Evolutionary conservation across 2,113 vertebrate species (phyloP), one percentile per base, ranked within the genome.

Genomic region (Osmerus eperlanus): DNA sequence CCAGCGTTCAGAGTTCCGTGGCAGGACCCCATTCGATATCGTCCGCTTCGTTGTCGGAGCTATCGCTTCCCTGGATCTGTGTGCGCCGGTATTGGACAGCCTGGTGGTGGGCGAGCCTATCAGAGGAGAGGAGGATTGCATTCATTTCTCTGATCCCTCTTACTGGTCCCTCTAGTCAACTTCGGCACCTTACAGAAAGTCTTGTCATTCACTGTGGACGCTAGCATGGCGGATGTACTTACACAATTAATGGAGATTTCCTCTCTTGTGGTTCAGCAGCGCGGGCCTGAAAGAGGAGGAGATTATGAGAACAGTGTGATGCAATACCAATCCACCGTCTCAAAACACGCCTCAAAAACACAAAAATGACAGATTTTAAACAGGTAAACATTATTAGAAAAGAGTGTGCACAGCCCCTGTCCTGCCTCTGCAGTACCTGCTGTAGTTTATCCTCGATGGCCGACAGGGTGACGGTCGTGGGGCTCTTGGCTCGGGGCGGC

Each of bases 21-120:
- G 96, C 97, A 0, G 95, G 96, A 3, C 96, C 97, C 96, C 97
- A 98, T 75, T 94, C 94, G 0, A 94, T 90, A 78, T 92, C 92
- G 0, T 92, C 91, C 0, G 16, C 6, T 9, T 90, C 88, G 0
- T 90, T 82, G 0, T 95, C 95, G 0, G 96, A 98, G 67, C 95
- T 96, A 21, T 89, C 86, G 58, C 90, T 93, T 6, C 93, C 93
- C 74, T 87, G 88, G 81, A 96, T 95, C 52, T 86, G 91, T 0
- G 91, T 94, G 73, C 97, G 95, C 81, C 96, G 94, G 72, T 74
- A 93, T 78, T 88, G 92, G 65, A 97, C 86, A 0, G 95, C 95
- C 1, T 95, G 88, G 0, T 90, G 94, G 72, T 95, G 94, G 0
- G 95, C 95, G 2, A 93, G 86, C 78, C 96, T 93, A 68, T 71